A percentile compares a stretch with the other conserved stretches of the same genome.
Evolutionary conservation across 2,113 vertebrate genomes (phyloP).

Genomic region (Toxostoma redivivum): DNA sequence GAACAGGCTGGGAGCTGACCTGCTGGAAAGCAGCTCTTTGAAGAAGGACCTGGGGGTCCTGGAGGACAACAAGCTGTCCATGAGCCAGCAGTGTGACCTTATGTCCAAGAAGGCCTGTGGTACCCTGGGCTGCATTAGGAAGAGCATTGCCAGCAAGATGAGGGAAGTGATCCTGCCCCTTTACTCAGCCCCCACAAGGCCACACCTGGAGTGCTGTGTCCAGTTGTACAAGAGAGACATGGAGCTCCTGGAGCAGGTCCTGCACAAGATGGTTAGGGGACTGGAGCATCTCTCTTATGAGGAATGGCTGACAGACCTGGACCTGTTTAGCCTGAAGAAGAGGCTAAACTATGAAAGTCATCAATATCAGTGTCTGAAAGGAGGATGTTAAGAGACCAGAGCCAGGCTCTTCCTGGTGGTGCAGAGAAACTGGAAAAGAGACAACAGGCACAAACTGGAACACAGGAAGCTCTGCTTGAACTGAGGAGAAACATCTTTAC

Average conservation of each 20-base stretch:
- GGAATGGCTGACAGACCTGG: neutral
- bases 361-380: neutral
- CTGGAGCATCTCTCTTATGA: fast-evolving
- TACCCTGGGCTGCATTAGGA: no score
- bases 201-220: neutral
- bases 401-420: neutral
- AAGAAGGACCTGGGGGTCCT: neutral
- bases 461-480: neutral
- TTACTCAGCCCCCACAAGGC: neutral
- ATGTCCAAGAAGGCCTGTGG: fast-evolving
- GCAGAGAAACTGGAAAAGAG: neutral
- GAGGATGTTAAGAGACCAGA: neutral
- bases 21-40: neutral
- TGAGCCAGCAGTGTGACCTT: neutral
- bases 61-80: neutral
- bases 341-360: neutral
- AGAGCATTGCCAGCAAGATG: fast-evolving
- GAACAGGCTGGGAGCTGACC: fast-evolving
- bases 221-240: neutral
- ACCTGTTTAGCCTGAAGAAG: neutral
- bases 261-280: neutral
- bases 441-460: neutral
- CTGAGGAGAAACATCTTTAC: neutral
- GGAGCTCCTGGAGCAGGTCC: neutral
- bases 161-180: neutral